Evolutionary conservation across 2,888 invertebrate genomes (phyloP).

Genomic region (Phortica okadai): DNA sequence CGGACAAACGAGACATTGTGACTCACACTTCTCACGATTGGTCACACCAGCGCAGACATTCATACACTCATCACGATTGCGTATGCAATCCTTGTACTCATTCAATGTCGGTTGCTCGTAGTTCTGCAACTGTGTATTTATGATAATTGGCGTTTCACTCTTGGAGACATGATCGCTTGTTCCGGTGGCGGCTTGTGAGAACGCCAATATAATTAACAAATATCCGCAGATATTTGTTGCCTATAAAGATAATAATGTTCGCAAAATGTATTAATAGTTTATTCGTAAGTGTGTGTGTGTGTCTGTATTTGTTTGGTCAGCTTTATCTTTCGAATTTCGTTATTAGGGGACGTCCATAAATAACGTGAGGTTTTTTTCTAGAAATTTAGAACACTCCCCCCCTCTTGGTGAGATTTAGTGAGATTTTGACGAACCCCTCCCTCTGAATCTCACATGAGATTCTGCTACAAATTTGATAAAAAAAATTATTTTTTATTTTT

Average conservation of each 20-base stretch:
- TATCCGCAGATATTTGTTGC: neutral
- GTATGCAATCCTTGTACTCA: constrained; percentile 65
- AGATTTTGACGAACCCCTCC: too few relatives aligned
- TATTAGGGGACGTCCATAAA: too few relatives aligned
- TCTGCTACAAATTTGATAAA: too few relatives aligned
- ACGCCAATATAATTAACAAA: neutral
- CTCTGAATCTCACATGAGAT: too few relatives aligned
- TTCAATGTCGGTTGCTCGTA: constrained; percentile 68
- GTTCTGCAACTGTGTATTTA: constrained; percentile 64
- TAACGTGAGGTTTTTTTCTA: too few relatives aligned
- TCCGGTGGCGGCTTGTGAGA: neutral
- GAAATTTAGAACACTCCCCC: too few relatives aligned
- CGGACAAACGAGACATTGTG: constrained; percentile 67
- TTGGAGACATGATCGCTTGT: neutral
- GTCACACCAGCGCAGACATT: constrained; percentile 45
- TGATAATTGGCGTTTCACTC: constrained; percentile 54
- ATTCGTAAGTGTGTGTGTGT: neutral
- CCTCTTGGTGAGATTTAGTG: too few relatives aligned
- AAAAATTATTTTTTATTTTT: too few relatives aligned
- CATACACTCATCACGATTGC: constrained; percentile 59
- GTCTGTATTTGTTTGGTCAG: neutral
- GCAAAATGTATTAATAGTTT: neutral
- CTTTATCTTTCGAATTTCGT: too few relatives aligned
- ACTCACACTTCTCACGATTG: constrained; percentile 45
- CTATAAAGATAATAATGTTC: constrained; percentile 23